phyloP scores from a whole-genome alignment of 2,888 invertebrate species.

The Agonopterix alstromeriana region DNA sequence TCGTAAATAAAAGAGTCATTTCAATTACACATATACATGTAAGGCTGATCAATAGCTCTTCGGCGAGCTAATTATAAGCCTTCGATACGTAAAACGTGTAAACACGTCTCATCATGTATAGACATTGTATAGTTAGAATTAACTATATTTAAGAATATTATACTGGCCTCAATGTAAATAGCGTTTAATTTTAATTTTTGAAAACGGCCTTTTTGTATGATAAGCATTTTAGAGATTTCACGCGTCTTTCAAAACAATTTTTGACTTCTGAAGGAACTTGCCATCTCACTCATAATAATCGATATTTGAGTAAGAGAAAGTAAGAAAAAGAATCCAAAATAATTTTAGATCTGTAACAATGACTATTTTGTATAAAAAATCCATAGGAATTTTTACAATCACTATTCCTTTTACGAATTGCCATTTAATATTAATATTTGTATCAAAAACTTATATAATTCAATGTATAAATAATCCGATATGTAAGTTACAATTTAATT shows the following conservation, averaged over 20 bases:
- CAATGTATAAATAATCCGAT: constrained; percentile 1
- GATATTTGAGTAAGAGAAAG: too few species aligned
- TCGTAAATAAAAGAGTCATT: background rate
- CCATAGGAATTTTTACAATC: background rate
- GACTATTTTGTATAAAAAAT: too few species aligned
- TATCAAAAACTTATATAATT: constrained; percentile 5
- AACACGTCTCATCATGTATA: constrained; percentile 22
- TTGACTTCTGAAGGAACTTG: background rate
- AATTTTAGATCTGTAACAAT: too few species aligned
- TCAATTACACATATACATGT: background rate
- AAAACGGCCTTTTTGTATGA: constrained; percentile 26
- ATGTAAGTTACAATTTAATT: constrained; percentile 15
- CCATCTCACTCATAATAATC: background rate
- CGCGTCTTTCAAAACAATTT: too few species aligned
- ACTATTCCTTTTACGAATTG: constrained; percentile 3
- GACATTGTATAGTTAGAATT: constrained; percentile 58
- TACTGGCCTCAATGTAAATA: constrained; percentile 66
- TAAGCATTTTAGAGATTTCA: too few species aligned
- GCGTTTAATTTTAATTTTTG: constrained; percentile 37
- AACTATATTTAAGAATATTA: constrained; percentile 35
- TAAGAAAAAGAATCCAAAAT: too few species aligned
- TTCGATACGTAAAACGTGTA: constrained; percentile 7
- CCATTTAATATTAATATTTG: constrained; percentile 9
- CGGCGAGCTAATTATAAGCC: background rate
- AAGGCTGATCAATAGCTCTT: too few species aligned